These are phyloP conservation scores for Agapornis roseicollis DNA, from an alignment of 2,113 vertebrate species.

Conservation along the genomic window DNA sequence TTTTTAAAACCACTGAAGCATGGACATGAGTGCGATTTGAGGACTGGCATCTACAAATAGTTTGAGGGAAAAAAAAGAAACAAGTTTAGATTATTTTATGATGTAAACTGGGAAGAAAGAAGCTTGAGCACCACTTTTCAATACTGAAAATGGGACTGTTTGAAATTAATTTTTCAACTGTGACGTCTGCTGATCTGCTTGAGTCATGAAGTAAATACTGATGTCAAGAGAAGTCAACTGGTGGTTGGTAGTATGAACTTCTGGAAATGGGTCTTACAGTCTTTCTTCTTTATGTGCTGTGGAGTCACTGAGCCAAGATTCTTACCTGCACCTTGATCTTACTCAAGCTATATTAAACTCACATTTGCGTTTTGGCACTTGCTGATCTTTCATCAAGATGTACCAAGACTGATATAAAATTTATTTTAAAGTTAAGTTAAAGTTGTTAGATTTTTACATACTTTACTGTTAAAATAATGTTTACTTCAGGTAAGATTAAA, in stretches of 20 bases:
- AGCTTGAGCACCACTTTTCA: background rate
- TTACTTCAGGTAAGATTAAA: background rate
- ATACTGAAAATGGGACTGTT: constrained; percentile 1
- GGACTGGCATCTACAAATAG: background rate
- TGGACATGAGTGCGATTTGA: constrained; percentile 28
- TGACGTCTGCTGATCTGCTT: background rate
- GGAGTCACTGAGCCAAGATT: background rate
- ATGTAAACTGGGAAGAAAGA: background rate
- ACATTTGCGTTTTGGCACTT: background rate
- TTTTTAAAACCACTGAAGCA: constrained; percentile 65
- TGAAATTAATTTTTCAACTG: background rate
- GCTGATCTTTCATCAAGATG: background rate
- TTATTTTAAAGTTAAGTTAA: background rate
- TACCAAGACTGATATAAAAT: background rate
- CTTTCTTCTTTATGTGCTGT: background rate
- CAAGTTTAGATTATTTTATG: background rate
- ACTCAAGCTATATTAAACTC: background rate
- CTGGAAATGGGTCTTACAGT: background rate
- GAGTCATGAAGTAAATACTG: background rate
- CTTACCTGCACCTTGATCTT: background rate
- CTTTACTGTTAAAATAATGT: background rate
- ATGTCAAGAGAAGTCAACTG: background rate
- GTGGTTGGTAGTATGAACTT: background rate
- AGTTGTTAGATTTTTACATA: background rate
- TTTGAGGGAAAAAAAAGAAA: background rate